Evolutionary conservation across 2,888 invertebrate species (phyloP), one percentile per base, ranked within the genome.

Genomic region (Drosophila bunnanda): DNA sequence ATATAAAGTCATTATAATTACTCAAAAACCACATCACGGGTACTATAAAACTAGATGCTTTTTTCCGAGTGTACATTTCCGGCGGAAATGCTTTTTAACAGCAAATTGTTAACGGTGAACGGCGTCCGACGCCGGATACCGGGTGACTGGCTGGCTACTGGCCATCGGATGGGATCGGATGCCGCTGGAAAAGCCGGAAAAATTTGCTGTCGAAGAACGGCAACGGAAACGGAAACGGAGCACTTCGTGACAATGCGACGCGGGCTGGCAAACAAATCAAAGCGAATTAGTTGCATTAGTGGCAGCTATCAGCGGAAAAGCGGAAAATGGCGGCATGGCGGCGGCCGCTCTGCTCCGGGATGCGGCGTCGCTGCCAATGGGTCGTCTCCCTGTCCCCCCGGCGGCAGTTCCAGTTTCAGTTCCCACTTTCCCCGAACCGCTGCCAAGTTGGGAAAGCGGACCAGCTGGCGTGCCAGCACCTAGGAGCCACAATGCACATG

Each of bases 251-350:
- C 75, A 75, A 76, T 76, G 58, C 69, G 68, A 66, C 58, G 69
- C 60, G 48, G 76, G 53, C 76, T 72, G 69, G 76, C 74, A 76
- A 76, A 75, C 75, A 75, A 75, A 76, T 76, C 75, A 76, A 76
- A 75, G 70, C 75, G 75, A 75, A 75, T 75, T 75, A 75, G 75
- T 70, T 75, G 75, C 75, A 75, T 75, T 75, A 75, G 75, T 75
- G 70, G 76, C 75, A 75, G 75, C 75, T 75, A 75, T 76, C 75
- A 76, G 75, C 76, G 57, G 44, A 28, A 69, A 48, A 32, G 55
- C 32, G 38, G 32, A 36, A 43, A 25, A 34, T 22, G 43, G 22
- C 43, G 22, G 52, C 38, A 44, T 25, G 15, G 22, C 36, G 28
- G 48, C 36, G 32, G 50, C 41, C 17, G 22, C 34, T 34, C 59